Evolutionary conservation across 2,797 vertebrate genomes (phyloP), one percentile per base, ranked within the genome.

Genomic region (Lepidocolaptes lacrymiger): DNA sequence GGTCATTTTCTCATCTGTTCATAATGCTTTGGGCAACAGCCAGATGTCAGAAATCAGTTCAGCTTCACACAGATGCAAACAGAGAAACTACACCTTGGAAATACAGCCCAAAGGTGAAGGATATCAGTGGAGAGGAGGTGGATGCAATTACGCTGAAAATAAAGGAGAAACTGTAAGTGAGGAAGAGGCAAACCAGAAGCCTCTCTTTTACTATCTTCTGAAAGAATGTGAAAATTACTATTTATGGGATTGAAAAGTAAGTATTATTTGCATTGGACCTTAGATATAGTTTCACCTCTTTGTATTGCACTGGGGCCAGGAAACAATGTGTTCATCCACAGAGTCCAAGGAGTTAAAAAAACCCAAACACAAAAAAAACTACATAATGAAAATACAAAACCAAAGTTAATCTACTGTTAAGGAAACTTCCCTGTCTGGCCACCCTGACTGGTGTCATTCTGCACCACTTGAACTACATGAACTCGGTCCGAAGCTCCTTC

Each of bases 11-110:
- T 95, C 4, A 4, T 49, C 58, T 92, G 37, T 82, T 74, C 30
- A 28, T 46, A 91, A 64, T 1, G 17, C 68, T 92, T 56, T 83
- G 72, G 81, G 61, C 59, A 85, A 80, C 6, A 74, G 56, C 20
- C 84, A 95, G 78, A 88, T 93, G 84, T 58, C 64, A 89, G 41
- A 71, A 93, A 87, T 72, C 56, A 83, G 48, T 68, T 87, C 75
- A 62, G 46, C 36, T 82, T 89, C 84, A 85, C 24, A 51, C 82
- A 77, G 63, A 89, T 22, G 26, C 37, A 71, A 43, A 36, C 48
- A 82, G 30, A 3, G 4, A 85, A 94, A 71, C 22, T 23, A 52
- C 72, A 91, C 63, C 87, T 75, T 67, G 49, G 14, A 69, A 83
- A 74, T 43, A 36, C 11, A 61, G 54, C 21, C 12, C 48, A 91